phyloP scores from a whole-genome alignment of 92 coral and sea anemone genomes.

The Actinernus sp. region DNA sequence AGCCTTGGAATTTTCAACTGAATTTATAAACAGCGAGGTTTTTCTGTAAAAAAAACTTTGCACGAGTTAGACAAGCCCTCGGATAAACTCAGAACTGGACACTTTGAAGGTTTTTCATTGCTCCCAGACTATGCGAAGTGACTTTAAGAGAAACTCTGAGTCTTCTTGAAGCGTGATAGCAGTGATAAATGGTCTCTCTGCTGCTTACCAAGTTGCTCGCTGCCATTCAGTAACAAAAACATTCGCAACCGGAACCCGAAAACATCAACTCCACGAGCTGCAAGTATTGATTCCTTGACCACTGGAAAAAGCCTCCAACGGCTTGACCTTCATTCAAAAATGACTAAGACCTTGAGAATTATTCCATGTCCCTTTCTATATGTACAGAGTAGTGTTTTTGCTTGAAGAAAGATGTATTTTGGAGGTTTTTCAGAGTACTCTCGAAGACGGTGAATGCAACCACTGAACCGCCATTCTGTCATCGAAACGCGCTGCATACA shows the following conservation, averaged over 20 bases:
- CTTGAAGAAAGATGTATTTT: background rate
- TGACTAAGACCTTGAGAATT: background rate
- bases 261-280: constrained; percentile 33
- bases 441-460: background rate
- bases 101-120: too few species aligned
- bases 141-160: too few species aligned
- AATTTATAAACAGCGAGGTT: background rate
- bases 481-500: constrained; percentile 45
- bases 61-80: background rate
- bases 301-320: constrained; percentile 10
- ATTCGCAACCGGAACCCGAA: constrained; percentile 57
- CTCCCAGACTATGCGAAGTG: too few species aligned
- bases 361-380: constrained; percentile 11
- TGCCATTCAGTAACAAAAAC: constrained; percentile 65
- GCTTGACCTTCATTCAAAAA: constrained; percentile 11
- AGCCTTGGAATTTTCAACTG: constrained; percentile 7
- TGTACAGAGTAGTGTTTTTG: constrained; percentile 1
- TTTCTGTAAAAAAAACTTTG: constrained; percentile 4
- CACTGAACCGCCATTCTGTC: constrained; percentile 55
- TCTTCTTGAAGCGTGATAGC: too few species aligned
- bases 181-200: too few species aligned
- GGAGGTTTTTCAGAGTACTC: constrained; percentile 3
- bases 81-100: background rate
- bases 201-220: constrained; percentile 49
- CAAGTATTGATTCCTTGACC: constrained; percentile 15